A percentile compares a stretch with the other conserved stretches of the same genome.
phyloP scores from a whole-genome alignment of 2,113 vertebrate genomes.

The Manacus vitellinus region DNA sequence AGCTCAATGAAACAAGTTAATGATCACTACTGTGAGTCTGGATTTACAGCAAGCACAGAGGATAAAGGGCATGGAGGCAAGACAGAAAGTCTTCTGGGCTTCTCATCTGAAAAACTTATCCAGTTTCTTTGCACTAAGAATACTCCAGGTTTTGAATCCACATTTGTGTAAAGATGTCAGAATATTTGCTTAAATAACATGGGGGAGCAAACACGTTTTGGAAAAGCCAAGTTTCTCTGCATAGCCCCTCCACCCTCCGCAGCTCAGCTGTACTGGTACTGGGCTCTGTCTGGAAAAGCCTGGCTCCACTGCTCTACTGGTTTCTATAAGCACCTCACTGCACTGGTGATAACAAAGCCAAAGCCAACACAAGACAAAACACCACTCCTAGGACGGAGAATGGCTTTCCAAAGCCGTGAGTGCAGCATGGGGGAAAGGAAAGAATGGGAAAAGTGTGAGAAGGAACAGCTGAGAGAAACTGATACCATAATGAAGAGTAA shows the following conservation, averaged over 20 bases:
- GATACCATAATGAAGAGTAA: neutral
- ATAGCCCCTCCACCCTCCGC: neutral
- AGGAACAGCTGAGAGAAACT: neutral
- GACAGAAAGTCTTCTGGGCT: neutral
- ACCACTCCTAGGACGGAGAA: neutral
- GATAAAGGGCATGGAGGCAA: neutral
- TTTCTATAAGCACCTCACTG: neutral
- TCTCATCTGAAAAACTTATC: neutral
- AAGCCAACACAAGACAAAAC: neutral
- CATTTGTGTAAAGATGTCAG: neutral
- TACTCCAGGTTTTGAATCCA: neutral
- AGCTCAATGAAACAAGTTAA: neutral
- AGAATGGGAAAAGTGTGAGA: neutral
- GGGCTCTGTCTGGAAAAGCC: neutral
- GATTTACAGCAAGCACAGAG: rapidly evolving
- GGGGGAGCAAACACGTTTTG: neutral
- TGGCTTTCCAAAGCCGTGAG: neutral
- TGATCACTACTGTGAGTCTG: neutral
- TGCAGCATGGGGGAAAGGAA: neutral
- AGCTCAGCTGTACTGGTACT: neutral
- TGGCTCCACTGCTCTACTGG: neutral
- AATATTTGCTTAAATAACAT: neutral
- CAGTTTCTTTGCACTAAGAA: neutral
- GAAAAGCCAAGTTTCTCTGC: neutral
- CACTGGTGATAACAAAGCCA: neutral